These are phyloP conservation scores for Stichopus chloronotus DNA, from an alignment of 35 echinoderm and acorn worm genomes.

Conservation along the genomic window DNA sequence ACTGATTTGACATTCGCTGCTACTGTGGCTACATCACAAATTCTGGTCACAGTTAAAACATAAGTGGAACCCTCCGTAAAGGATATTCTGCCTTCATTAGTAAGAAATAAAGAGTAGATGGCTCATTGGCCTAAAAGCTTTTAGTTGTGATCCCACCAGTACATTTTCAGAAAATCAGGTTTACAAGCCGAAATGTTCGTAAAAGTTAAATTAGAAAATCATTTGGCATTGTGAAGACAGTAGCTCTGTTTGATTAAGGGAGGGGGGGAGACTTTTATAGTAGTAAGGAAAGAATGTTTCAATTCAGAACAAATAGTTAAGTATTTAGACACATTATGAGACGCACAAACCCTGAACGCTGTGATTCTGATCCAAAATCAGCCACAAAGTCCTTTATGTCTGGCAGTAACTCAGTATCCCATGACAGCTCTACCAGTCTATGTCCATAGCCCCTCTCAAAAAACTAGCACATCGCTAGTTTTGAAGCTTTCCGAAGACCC, in stretches of 20 bases:
- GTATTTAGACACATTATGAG: conserved; percentile 9
- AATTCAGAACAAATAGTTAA: neutral
- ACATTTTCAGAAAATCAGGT: neutral
- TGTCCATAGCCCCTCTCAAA: no score
- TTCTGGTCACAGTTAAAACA: neutral
- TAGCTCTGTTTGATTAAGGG: neutral
- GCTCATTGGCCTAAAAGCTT: neutral
- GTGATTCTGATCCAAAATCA: no score
- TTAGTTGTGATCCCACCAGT: neutral
- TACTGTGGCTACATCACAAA: neutral
- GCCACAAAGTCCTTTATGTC: no score
- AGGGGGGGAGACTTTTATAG: neutral
- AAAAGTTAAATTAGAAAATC: neutral
- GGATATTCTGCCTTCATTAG: neutral
- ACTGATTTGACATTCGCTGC: neutral
- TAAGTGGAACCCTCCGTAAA: neutral
- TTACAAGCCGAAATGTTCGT: neutral
- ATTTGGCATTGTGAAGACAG: conserved; percentile 14
- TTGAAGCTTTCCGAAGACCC: no score
- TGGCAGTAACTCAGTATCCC: no score
- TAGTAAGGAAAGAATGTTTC: neutral
- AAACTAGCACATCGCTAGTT: no score
- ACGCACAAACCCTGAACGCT: no score
- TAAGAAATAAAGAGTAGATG: neutral
- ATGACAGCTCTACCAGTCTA: no score